phyloP scores from a whole-genome alignment of 2,113 vertebrate genomes.

The Chaetorhynchus papuensis region DNA sequence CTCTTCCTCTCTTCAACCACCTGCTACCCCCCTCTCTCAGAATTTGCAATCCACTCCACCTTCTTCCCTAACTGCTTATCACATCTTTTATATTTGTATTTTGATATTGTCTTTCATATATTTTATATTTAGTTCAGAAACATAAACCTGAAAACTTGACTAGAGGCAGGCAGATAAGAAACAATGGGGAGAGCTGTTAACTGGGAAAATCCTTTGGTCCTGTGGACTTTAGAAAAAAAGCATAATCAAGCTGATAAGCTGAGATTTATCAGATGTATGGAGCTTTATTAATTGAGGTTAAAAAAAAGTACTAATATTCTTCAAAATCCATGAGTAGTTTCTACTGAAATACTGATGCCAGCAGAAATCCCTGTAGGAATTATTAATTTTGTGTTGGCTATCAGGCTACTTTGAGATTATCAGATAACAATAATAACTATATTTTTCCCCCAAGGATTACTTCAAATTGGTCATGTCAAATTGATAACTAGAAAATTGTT shows the following conservation, averaged over 20 bases:
- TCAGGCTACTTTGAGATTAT: not conserved
- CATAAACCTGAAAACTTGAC: not conserved
- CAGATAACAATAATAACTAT: not conserved
- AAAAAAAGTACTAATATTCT: not conserved
- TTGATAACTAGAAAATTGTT: not conserved
- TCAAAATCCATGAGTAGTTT: not conserved
- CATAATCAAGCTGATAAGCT: not conserved
- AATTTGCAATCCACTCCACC: not conserved
- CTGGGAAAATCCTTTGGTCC: not conserved
- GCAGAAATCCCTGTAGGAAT: not conserved
- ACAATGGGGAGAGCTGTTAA: rapidly evolving
- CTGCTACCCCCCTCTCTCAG: not conserved
- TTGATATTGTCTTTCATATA: not conserved
- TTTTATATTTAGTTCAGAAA: not conserved
- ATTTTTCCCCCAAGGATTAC: not conserved
- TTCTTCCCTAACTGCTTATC: not conserved
- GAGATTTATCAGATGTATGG: not conserved
- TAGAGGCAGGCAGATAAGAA: not conserved
- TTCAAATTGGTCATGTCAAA: not conserved
- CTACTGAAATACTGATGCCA: not conserved
- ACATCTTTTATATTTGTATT: not conserved
- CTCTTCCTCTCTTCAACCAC: not conserved
- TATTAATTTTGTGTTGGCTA: not conserved
- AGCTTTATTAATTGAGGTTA: not conserved
- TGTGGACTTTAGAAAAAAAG: not conserved